Conservation (phyloP, 2,113 vertebrate genomes). For the Periophthalmus modestus region DNA sequence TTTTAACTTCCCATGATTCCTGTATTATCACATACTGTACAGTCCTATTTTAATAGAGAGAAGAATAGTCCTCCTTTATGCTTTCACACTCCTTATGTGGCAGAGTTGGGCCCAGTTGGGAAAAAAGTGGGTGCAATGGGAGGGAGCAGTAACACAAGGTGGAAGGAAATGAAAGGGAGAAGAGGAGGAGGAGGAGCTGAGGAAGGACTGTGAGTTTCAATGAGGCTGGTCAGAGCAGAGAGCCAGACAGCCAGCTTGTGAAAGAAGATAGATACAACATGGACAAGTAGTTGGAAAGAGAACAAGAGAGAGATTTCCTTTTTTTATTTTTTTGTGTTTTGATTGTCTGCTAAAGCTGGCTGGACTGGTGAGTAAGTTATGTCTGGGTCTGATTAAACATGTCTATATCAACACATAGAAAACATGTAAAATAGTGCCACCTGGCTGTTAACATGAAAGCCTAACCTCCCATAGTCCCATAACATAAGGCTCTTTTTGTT, state of each 20-base stretch:
- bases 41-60: not conserved
- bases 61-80: conserved; percentile 2
- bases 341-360: conserved; percentile 45
- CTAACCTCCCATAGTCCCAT: not conserved
- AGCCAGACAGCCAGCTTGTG: conserved; percentile 9
- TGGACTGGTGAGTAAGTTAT: conserved; percentile 61
- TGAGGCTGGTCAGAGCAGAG: conserved; percentile 13
- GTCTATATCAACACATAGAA: conserved; percentile 34
- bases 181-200: conserved; percentile 42
- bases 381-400: conserved; percentile 47
- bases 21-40: conserved; percentile 7
- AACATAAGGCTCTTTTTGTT: not conserved
- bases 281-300: conserved; percentile 27
- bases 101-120: not conserved
- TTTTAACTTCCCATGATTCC: not conserved
- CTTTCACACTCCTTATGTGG: not conserved
- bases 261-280: conserved; percentile 40
- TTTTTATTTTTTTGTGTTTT: conserved; percentile 21
- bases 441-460: conserved; percentile 64
- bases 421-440: conserved; percentile 66
- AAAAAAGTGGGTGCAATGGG: conserved; percentile 53
- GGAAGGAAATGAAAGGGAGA: conserved; percentile 41
- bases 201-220: conserved; percentile 23
- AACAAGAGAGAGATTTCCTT: not conserved
- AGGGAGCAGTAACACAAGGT: conserved; percentile 21